A percentile compares a stretch with the other conserved stretches of the same genome.
Evolutionary conservation across 30 jellyfish, hydroid and myxozoan species (phyloP).

Genomic region (Morbakka virulenta): DNA sequence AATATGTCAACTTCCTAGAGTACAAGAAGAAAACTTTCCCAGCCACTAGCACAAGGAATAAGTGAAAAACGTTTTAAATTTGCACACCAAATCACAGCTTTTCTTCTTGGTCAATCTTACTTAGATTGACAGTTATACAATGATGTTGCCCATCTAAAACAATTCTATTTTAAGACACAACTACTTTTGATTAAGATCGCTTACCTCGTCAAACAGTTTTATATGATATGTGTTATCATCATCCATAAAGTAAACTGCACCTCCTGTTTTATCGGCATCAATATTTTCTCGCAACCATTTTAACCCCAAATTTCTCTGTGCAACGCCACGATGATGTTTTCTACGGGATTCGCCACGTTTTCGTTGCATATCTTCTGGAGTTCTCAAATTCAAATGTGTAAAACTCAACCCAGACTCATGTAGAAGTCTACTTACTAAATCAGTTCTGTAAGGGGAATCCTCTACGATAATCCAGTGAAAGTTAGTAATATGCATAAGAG

Average conservation of each 20-base stretch:
- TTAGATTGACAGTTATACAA: too few species aligned
- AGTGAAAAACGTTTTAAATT: too few species aligned
- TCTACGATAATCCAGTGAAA: conserved; percentile 92
- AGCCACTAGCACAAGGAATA: too few species aligned
- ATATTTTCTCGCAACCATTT: conserved; percentile 88
- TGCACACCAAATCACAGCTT: too few species aligned
- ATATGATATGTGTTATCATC: conserved; percentile 96
- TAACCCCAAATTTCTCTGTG: conserved; percentile 82
- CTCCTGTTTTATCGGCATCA: conserved; percentile 85
- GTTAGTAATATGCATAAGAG: conserved; percentile 82
- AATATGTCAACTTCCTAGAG: too few species aligned
- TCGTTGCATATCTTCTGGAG: conserved; percentile 85
- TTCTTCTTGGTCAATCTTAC: too few species aligned
- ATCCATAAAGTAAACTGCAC: conserved; percentile 94
- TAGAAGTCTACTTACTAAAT: conserved; percentile 69
- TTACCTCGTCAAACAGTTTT: conserved; percentile 85
- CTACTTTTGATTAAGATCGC: background rate
- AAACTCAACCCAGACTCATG: conserved; percentile 92
- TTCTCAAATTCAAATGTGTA: conserved; percentile 79
- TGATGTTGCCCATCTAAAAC: too few species aligned
- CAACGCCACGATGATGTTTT: conserved; percentile 97
- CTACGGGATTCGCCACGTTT: conserved; percentile 79
- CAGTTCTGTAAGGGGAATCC: conserved; percentile 84
- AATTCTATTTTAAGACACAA: too few species aligned
- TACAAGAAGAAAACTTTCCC: too few species aligned